A percentile compares a stretch with the other conserved stretches of the same genome.
Evolutionary conservation across 2,113 vertebrate species (phyloP).

Genomic region (Illadopsis cleaveri): DNA sequence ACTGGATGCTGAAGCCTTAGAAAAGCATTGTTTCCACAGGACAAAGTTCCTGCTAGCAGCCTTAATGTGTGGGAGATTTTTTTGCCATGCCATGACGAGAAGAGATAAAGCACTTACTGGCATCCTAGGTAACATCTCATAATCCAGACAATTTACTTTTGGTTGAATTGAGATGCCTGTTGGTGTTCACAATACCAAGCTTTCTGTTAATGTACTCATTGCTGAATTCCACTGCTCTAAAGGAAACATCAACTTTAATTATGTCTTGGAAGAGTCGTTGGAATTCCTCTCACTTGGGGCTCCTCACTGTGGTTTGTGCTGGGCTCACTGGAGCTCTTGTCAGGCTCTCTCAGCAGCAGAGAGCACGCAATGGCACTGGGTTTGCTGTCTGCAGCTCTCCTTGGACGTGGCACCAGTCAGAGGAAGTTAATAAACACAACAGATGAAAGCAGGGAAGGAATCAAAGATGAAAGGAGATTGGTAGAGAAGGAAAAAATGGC

Average conservation of each 20-base stretch:
- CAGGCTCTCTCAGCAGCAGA: background rate
- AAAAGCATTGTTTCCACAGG: background rate
- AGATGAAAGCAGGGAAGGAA: background rate
- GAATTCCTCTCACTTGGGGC: background rate
- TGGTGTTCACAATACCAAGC: background rate
- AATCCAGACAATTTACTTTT: background rate
- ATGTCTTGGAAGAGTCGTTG: background rate
- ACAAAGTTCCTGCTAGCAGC: background rate
- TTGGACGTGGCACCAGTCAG: background rate
- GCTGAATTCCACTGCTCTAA: background rate
- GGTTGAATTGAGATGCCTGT: background rate
- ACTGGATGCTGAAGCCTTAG: background rate
- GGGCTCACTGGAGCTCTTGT: background rate
- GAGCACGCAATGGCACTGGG: fast-evolving
- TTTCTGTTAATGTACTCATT: background rate
- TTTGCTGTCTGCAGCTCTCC: background rate
- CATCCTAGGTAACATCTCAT: background rate
- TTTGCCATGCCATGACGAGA: background rate
- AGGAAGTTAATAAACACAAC: background rate
- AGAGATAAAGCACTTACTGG: background rate
- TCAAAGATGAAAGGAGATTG: background rate
- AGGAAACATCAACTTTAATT: background rate
- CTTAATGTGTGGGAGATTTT: background rate
- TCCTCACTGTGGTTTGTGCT: background rate
- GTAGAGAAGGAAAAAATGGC: background rate